Evolutionary conservation across 2,888 invertebrate species (phyloP).

Genomic region (Phengaris alcon): DNA sequence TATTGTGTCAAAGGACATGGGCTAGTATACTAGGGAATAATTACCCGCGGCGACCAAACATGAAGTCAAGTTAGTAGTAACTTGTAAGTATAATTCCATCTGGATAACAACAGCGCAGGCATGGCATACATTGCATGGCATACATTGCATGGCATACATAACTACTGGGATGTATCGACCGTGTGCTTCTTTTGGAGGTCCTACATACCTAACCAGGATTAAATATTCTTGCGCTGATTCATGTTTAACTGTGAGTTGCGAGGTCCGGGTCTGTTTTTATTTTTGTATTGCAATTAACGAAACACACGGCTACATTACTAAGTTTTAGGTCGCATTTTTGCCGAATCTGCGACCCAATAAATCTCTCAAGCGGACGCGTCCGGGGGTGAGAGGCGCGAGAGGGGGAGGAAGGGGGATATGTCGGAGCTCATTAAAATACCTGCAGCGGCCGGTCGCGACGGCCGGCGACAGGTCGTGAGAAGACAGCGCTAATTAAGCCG

Average conservation of each 20-base stretch:
- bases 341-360: conserved; percentile 37
- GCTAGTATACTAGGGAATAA: too few species aligned
- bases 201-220: too few species aligned
- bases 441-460: conserved; percentile 46
- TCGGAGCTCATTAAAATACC: conserved; percentile 68
- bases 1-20: too few species aligned
- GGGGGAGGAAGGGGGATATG: conserved; percentile 30
- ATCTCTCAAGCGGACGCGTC: conserved; percentile 30
- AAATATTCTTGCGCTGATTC: neutral
- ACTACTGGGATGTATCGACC: too few species aligned
- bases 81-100: too few species aligned
- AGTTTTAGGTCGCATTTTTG: conserved; percentile 35
- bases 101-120: too few species aligned
- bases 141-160: too few species aligned
- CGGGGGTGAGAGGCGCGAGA: neutral
- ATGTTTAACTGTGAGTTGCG: neutral
- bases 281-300: conserved; percentile 7
- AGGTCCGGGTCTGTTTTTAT: neutral
- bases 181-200: too few species aligned
- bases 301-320: conserved; percentile 3
- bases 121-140: too few species aligned
- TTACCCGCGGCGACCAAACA: too few species aligned
- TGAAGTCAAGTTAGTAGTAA: too few species aligned
- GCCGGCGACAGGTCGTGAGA: conserved; percentile 55
- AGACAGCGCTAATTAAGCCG: conserved; percentile 58